Conservation (phyloP, 2,797 vertebrate species). For the Scleropages formosus region DNA sequence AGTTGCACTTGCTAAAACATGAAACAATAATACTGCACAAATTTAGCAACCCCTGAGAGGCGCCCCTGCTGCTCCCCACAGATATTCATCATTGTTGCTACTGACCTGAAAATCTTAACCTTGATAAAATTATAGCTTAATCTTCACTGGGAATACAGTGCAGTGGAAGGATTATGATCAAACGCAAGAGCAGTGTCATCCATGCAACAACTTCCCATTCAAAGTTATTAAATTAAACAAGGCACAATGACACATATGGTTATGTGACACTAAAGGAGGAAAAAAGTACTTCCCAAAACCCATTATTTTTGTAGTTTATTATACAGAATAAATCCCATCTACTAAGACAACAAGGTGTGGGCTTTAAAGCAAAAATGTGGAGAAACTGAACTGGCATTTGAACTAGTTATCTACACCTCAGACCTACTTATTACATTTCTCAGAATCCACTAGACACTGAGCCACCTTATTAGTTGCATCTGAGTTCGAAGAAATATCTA, state of each 20-base stretch:
- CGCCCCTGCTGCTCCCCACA: conserved; percentile 20
- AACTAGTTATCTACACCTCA: not conserved
- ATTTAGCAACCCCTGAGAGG: conserved; percentile 10
- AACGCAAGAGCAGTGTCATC: too few species aligned
- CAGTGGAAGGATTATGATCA: too few species aligned
- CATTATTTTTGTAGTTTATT: too few species aligned
- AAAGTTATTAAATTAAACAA: too few species aligned
- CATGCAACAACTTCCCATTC: too few species aligned
- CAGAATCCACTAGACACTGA: not conserved
- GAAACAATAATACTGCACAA: conserved; percentile 36
- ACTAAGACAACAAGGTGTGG: too few species aligned
- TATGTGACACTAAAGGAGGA: too few species aligned
- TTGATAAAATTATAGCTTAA: not conserved
- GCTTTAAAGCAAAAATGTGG: not conserved
- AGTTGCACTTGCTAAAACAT: conserved; percentile 38
- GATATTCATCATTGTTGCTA: conserved; percentile 17
- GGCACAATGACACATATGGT: too few species aligned
- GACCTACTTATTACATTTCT: not conserved
- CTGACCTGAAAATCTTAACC: conserved; percentile 4
- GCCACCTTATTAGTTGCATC: not conserved
- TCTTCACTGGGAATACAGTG: too few species aligned
- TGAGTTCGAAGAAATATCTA: not conserved
- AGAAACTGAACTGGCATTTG: not conserved
- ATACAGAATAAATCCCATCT: too few species aligned
- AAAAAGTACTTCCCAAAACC: too few species aligned